Evolutionary conservation across 2,797 vertebrate genomes (phyloP).

Genomic region (Taeniopygia guttata): DNA sequence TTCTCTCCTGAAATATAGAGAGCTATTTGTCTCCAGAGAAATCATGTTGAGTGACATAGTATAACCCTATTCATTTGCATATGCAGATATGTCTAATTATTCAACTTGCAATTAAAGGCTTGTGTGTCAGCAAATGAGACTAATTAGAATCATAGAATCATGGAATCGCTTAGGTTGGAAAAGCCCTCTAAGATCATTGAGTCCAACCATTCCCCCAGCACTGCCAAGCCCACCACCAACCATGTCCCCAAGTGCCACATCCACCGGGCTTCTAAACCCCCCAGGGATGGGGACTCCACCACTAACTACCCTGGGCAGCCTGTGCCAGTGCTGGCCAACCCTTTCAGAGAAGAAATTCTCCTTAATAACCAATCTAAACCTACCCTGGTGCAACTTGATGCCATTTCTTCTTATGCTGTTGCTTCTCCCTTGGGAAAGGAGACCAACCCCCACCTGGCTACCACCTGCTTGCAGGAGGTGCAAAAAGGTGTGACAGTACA

Average conservation of each 20-base stretch:
- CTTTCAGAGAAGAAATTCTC: not conserved
- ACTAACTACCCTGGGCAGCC: not conserved
- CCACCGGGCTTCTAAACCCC: not conserved
- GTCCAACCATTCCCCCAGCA: not conserved
- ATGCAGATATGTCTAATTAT: conserved; percentile 79
- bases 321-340: not conserved
- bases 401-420: not conserved
- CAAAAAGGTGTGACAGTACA: not conserved
- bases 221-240: not conserved
- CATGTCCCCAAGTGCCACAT: not conserved
- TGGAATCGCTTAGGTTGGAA: conserved; percentile 23
- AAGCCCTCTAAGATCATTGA: not conserved
- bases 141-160: conserved; percentile 72
- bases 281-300: not conserved
- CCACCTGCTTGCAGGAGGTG: no score
- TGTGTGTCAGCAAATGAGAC: conserved; percentile 79
- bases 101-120: conserved; percentile 76
- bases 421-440: not conserved
- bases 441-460: rapidly evolving
- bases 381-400: not conserved
- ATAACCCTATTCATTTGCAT: conserved; percentile 73
- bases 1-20: conserved; percentile 67
- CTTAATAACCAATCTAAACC: not conserved
- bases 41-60: conserved; percentile 65
- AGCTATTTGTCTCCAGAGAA: conserved; percentile 73